phyloP scores from a whole-genome alignment of 64 coral and sea anemone species.

The Cladopsammia gracilis region DNA sequence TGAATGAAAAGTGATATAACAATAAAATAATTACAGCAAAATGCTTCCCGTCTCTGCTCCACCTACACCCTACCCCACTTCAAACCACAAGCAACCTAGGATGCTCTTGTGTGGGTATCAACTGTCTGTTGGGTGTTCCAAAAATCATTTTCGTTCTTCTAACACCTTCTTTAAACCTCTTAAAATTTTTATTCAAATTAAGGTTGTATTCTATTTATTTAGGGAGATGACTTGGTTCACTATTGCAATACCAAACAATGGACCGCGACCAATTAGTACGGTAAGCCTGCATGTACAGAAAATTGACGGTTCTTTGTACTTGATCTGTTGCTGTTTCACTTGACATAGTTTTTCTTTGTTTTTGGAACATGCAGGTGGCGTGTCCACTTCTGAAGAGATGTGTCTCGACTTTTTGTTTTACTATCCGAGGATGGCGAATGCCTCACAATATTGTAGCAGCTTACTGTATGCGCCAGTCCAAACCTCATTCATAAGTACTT shows the following conservation, averaged over 20 bases:
- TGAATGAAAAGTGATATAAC: no score
- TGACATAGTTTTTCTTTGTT: not conserved
- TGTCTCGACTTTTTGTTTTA: constrained; percentile 39
- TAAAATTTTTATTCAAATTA: no score
- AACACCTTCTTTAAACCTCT: no score
- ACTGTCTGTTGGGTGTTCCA: no score
- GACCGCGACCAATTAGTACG: constrained; percentile 5
- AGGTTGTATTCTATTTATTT: not conserved
- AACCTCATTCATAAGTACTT: not conserved
- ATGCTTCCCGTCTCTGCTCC: no score
- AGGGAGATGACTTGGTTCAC: constrained; percentile 43
- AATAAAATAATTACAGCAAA: no score
- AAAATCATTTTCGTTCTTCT: no score
- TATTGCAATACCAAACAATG: constrained; percentile 35
- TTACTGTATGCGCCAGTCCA: not conserved
- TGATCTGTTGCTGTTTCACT: not conserved
- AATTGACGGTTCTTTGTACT: not conserved
- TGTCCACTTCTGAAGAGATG: constrained; percentile 47
- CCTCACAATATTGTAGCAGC: not conserved
- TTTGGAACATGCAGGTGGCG: constrained; percentile 15
- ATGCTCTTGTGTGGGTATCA: no score
- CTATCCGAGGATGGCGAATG: constrained; percentile 9
- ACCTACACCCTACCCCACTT: no score
- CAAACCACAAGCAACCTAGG: no score
- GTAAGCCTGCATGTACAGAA: not conserved